These are phyloP conservation scores for Coracopsis vasa DNA, from an alignment of 2,113 vertebrate genomes.

Conservation along the genomic window DNA sequence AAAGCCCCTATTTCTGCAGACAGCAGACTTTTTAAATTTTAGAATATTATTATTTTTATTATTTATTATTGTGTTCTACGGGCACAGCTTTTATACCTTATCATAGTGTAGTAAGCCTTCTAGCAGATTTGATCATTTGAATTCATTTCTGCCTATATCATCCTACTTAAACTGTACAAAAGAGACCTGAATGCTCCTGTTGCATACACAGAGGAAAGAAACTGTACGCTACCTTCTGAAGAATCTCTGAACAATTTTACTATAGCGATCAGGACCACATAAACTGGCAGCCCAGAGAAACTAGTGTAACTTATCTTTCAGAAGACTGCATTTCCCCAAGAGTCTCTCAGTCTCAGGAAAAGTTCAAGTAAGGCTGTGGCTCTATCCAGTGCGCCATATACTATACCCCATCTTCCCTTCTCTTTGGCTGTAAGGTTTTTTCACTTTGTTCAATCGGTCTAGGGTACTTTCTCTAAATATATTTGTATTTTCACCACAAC, in stretches of 20 bases:
- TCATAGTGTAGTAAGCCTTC: neutral
- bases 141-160: neutral
- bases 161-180: neutral
- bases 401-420: neutral
- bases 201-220: neutral
- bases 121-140: neutral
- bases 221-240: rapidly evolving
- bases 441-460: neutral
- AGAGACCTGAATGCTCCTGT: neutral
- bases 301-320: neutral
- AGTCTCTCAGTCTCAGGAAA: neutral
- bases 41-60: neutral
- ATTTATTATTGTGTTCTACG: neutral
- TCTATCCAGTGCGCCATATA: neutral
- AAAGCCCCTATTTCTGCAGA: neutral
- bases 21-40: neutral
- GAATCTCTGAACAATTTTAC: neutral
- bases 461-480: neutral
- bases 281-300: neutral
- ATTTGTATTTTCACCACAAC: neutral
- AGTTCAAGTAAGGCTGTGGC: neutral
- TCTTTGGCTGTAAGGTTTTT: neutral
- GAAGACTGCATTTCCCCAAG: neutral
- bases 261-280: neutral
- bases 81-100: neutral